These are phyloP conservation scores for Torymus texanus DNA, from an alignment of 2,888 invertebrate species.

Conservation along the genomic window DNA sequence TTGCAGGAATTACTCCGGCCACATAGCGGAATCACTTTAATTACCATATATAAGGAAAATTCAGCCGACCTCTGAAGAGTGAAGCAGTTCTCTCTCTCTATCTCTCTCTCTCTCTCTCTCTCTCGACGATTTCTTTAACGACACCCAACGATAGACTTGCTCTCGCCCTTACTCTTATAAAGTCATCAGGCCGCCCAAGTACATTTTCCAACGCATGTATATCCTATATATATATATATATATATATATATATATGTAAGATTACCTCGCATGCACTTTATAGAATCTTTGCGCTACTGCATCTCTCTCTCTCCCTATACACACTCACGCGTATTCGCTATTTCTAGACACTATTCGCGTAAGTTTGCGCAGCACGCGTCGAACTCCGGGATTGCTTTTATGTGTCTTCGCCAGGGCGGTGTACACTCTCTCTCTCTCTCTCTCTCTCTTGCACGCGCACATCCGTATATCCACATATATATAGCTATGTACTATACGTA, in stretches of 20 bases:
- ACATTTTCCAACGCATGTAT: slow-evolving; percentile 1
- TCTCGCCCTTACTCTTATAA: slow-evolving; percentile 28
- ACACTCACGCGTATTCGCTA: slow-evolving; percentile 1
- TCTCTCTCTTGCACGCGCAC: not conserved
- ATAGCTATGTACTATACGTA: not conserved
- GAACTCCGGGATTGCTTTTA: too few species aligned
- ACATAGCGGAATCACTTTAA: slow-evolving; percentile 8
- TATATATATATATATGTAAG: not conserved
- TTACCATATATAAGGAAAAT: slow-evolving; percentile 24
- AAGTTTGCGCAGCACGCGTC: too few species aligned
- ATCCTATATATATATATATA: too few species aligned
- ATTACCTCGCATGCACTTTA: not conserved
- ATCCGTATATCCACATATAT: slow-evolving; percentile 7
- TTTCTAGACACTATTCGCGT: too few species aligned
- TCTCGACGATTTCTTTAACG: slow-evolving; percentile 27
- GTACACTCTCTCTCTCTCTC: slow-evolving; percentile 6
- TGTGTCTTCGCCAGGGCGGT: too few species aligned
- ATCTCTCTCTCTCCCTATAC: not conserved
- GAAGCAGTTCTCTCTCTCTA: too few species aligned
- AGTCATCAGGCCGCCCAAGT: slow-evolving; percentile 33
- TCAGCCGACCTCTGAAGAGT: not conserved
- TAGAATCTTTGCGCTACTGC: too few species aligned
- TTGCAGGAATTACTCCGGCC: not conserved
- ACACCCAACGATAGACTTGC: not conserved
- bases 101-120: not conserved